Base-by-base conservation (phyloP, 2,888 invertebrate genomes). In the Orchesellides sinensis region DNA sequence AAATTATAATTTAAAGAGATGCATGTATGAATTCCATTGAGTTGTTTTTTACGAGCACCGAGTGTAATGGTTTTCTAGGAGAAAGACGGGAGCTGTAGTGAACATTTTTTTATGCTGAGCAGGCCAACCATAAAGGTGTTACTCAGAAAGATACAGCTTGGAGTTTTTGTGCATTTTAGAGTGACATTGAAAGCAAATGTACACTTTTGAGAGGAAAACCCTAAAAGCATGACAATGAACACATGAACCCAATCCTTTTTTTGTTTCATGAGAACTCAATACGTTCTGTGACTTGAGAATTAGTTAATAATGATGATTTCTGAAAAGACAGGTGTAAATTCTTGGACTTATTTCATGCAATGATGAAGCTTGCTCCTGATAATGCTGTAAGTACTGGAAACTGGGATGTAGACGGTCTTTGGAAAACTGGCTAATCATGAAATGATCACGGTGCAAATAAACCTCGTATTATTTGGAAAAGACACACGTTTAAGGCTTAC, bases 121-220 rank as follows among this genome's bases (percentile, higher is more conserved):
- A 70, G 63, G 61, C 78, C 59, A 47, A 69, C 47, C 69, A 52
- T 56, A 69, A 69, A 79, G 70, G 69, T 79, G 78, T 63, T 70
- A 70, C 61, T 68, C 17, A 12, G 35, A 5, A 45, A 19, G n/a
- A 25, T 63, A 25, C 32, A 65, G 74, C 35, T 56, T n/a, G n/a
- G n/a, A n/a, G n/a, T n/a, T n/a, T n/a, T n/a, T n/a, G n/a, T n/a
- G n/a, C n/a, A n/a, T n/a, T n/a, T n/a, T 61, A 61, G 45, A 73
- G 63, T 29, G 45, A 63, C 63, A 65, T 23, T 56, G 56, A 32
- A 70, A n/a, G 29, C 40, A 74, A 52, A 74, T 65, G 35, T 40
- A 75, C 27, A 56, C 73, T 61, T 5, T 49, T 52, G 47, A 47
- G 35, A 5, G n/a, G 49, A 69, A 29, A 65, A 69, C 49, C 40